These are phyloP conservation scores for Oreochromis aureus DNA, from an alignment of 2,113 vertebrate genomes.

Conservation along the genomic window DNA sequence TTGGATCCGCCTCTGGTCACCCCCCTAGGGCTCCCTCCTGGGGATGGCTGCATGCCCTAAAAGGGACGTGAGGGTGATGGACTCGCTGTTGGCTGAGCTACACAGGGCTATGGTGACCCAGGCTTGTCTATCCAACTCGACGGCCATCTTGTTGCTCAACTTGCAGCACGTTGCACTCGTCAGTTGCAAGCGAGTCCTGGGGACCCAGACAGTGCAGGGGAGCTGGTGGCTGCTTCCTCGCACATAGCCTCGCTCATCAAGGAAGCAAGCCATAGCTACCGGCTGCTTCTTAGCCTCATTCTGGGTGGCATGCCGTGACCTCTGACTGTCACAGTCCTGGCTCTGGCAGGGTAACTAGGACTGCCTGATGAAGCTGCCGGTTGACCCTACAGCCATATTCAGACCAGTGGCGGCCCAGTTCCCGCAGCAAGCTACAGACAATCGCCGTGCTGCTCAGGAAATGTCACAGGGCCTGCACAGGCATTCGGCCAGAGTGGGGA, in stretches of 20 bases:
- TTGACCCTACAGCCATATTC: not conserved
- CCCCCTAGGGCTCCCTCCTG: not conserved
- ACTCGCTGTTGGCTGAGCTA: not conserved
- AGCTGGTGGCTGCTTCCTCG: not conserved
- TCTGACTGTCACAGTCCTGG: not conserved
- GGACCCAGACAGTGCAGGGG: not conserved
- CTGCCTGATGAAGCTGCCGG: not conserved
- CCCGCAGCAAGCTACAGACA: not conserved
- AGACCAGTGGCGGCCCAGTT: not conserved
- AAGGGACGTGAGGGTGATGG: not conserved
- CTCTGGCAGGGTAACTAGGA: not conserved
- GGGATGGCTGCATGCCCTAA: not conserved
- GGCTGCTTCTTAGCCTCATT: rapidly evolving
- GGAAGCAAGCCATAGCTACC: not conserved
- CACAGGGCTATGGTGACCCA: not conserved
- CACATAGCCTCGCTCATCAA: not conserved
- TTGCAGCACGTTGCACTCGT: not conserved
- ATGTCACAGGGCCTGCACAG: not conserved
- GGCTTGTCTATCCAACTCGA: not conserved
- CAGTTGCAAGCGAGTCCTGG: not conserved
- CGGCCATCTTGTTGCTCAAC: not conserved
- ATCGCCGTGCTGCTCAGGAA: not conserved
- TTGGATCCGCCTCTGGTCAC: not conserved
- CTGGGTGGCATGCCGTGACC: not conserved
- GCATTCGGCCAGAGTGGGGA: not conserved